phyloP scores from a whole-genome alignment of 1,140 invertebrate species.

The Nixonia krombeini region DNA sequence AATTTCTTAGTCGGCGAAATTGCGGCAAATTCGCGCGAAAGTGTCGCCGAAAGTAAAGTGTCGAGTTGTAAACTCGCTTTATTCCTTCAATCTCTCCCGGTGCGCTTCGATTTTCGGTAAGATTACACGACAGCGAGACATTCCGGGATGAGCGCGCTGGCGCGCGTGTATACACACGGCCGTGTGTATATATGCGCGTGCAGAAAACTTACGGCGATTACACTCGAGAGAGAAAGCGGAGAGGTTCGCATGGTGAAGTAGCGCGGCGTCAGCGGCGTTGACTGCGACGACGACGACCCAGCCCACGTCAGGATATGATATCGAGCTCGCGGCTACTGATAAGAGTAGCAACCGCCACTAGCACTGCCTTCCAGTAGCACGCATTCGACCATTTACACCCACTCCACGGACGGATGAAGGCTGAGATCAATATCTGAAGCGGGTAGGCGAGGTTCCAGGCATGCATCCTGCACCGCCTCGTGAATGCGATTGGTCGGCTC shows the following conservation, averaged over 20 bases:
- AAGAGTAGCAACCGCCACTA: slow-evolving; percentile 43
- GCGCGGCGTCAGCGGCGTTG: slow-evolving; percentile 25
- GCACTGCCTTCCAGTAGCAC: slow-evolving; percentile 19
- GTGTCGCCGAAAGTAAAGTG: neutral
- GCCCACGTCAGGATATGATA: slow-evolving; percentile 54
- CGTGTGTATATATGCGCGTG: slow-evolving; percentile 29
- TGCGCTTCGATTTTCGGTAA: slow-evolving; percentile 33
- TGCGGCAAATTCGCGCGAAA: neutral
- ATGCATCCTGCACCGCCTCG: slow-evolving; percentile 31
- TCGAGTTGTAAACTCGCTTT: neutral
- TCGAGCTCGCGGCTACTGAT: slow-evolving; percentile 51
- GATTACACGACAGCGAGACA: slow-evolving; percentile 31
- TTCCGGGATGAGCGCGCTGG: too few species aligned
- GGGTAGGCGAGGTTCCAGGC: slow-evolving; percentile 38
- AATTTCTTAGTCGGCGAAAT: neutral
- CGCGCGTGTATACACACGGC: too few species aligned
- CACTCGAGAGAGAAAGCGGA: slow-evolving; percentile 37
- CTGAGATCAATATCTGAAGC: slow-evolving; percentile 63
- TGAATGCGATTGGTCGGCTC: slow-evolving; percentile 20
- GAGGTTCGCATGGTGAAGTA: neutral
- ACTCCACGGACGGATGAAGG: slow-evolving; percentile 23
- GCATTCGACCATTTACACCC: slow-evolving; percentile 38
- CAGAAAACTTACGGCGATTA: slow-evolving; percentile 47
- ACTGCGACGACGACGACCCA: slow-evolving; percentile 20
- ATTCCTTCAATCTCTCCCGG: slow-evolving; percentile 31